phyloP scores from a whole-genome alignment of 2,797 vertebrate genomes.

The Oophaga sylvatica region DNA sequence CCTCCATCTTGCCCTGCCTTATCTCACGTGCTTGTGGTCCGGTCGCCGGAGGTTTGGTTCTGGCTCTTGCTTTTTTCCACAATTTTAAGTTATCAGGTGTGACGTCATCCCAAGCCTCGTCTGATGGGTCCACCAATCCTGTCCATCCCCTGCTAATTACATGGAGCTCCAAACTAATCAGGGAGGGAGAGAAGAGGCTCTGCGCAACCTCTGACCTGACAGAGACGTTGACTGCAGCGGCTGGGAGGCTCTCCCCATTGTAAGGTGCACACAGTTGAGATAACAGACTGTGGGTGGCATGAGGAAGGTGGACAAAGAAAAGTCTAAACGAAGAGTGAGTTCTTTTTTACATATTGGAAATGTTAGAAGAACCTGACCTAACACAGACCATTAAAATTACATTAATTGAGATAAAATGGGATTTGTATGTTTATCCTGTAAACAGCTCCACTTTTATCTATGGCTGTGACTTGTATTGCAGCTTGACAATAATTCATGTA shows the following conservation, averaged over 20 bases:
- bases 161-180: constrained; percentile 47
- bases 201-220: constrained; percentile 49
- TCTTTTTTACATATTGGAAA: neutral
- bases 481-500: no score
- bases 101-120: constrained; percentile 44
- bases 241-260: constrained; percentile 32
- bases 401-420: neutral
- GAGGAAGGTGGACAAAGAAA: constrained; percentile 25
- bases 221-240: constrained; percentile 50
- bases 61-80: constrained; percentile 34
- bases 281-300: constrained; percentile 57
- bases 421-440: neutral
- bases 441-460: neutral
- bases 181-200: constrained; percentile 20
- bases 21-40: neutral
- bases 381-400: neutral
- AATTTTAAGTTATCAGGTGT: constrained; percentile 47
- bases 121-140: constrained; percentile 37
- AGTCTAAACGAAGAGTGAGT: constrained; percentile 27
- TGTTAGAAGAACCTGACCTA: neutral
- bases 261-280: constrained; percentile 33
- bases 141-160: constrained; percentile 37
- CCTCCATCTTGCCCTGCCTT: constrained; percentile 31
- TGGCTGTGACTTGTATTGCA: neutral
- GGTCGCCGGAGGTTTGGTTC: constrained; percentile 11